These are phyloP conservation scores for Cheilosia urbana DNA, from an alignment of 2,888 invertebrate species.

Conservation along the genomic window DNA sequence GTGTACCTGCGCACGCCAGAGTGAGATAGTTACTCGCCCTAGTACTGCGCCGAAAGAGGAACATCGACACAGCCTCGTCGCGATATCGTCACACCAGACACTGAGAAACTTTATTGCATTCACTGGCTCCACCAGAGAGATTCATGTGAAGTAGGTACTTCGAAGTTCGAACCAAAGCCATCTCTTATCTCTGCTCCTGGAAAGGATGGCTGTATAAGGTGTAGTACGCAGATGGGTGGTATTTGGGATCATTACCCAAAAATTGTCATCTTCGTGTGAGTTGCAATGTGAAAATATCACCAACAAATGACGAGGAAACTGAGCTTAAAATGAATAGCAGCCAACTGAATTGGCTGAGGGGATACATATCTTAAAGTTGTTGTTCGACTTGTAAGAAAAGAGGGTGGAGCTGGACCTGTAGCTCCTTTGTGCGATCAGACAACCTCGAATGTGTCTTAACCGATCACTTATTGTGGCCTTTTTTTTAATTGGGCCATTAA, in stretches of 20 bases:
- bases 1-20: conserved; percentile 60
- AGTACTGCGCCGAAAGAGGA: conserved; percentile 37
- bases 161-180: conserved; percentile 53
- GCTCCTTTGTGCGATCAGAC: conserved; percentile 27
- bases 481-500: conserved; percentile 65
- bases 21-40: conserved; percentile 49
- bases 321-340: conserved; percentile 62
- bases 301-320: conserved; percentile 33
- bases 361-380: conserved; percentile 32
- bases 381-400: conserved; percentile 46
- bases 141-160: conserved; percentile 63
- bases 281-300: conserved; percentile 18
- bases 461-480: conserved; percentile 58
- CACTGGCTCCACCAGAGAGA: conserved; percentile 69
- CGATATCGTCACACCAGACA: conserved; percentile 49
- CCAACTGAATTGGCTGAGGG: conserved; percentile 21
- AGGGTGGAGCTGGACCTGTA: conserved; percentile 61
- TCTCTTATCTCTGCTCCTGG: conserved; percentile 53
- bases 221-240: conserved; percentile 4
- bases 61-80: conserved; percentile 14
- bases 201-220: conserved; percentile 5
- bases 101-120: conserved; percentile 73
- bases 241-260: conserved; percentile 69
- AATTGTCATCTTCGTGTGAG: conserved; percentile 57
- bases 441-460: conserved; percentile 49